phyloP scores from a whole-genome alignment of 2,113 vertebrate species.

The Crotophaga sulcirostris region DNA sequence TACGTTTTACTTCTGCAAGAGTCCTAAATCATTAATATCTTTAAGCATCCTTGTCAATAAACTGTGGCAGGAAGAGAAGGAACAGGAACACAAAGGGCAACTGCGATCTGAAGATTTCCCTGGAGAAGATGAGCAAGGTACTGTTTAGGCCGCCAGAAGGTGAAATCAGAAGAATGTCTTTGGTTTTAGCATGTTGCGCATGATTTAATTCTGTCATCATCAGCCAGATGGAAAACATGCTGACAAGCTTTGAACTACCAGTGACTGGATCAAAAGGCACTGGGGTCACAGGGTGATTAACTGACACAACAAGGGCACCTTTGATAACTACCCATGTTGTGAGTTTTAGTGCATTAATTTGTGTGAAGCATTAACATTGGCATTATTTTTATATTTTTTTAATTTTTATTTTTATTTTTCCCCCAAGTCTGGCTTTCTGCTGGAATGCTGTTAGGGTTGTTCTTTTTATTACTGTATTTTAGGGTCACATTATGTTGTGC shows the following conservation, averaged over 20 bases:
- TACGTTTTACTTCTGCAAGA: constrained; percentile 78
- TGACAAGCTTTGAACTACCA: constrained; percentile 71
- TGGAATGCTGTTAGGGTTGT: not conserved
- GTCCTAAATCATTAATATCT: constrained; percentile 75
- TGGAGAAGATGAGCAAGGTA: constrained; percentile 68
- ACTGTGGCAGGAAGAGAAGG: constrained; percentile 63
- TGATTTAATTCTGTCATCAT: constrained; percentile 73
- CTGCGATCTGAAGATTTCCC: constrained; percentile 81
- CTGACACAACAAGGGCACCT: constrained; percentile 27
- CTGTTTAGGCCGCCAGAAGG: constrained; percentile 66
- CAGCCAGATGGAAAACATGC: constrained; percentile 77
- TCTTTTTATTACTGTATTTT: not conserved
- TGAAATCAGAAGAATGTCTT: constrained; percentile 68
- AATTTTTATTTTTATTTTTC: not conserved
- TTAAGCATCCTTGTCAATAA: constrained; percentile 76
- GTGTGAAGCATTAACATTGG: not conserved
- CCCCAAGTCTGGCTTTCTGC: not conserved
- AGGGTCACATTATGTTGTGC: not conserved
- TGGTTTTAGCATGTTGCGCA: constrained; percentile 33
- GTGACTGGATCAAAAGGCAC: constrained; percentile 66
- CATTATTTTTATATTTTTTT: not conserved
- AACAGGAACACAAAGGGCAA: constrained; percentile 74
- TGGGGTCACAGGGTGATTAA: constrained; percentile 68
- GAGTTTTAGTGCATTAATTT: not conserved
- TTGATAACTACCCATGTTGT: not conserved